These are phyloP conservation scores for Xiphorhynchus erythropygius DNA, from an alignment of 2,797 vertebrate species.

Conservation along the genomic window DNA sequence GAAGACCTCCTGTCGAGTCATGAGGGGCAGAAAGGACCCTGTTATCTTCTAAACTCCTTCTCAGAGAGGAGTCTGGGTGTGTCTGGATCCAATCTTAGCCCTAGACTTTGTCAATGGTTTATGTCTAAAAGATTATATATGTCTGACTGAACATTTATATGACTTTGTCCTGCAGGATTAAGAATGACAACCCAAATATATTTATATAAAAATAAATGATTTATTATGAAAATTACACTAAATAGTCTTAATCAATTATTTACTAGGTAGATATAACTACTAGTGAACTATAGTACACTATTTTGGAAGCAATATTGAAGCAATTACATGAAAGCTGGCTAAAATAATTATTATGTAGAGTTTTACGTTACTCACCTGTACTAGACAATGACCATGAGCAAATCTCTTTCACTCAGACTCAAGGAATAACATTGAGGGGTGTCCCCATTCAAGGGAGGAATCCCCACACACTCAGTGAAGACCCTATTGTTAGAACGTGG, in stretches of 20 bases:
- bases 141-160: background rate
- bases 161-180: background rate
- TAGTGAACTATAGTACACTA: background rate
- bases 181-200: background rate
- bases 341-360: background rate
- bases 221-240: background rate
- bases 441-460: background rate
- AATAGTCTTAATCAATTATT: background rate
- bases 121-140: background rate
- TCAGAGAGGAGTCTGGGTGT: background rate
- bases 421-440: background rate
- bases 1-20: rapidly evolving
- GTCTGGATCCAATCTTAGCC: background rate
- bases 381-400: background rate
- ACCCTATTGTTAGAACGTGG: background rate
- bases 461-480: background rate
- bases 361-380: background rate
- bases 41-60: background rate
- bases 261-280: background rate
- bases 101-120: rapidly evolving
- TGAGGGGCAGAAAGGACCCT: background rate
- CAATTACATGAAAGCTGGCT: background rate
- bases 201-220: background rate
- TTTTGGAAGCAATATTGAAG: background rate
- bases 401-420: background rate